Evolutionary conservation across 2,113 vertebrate genomes (phyloP).

Genomic region (Bostrychus sinensis): DNA sequence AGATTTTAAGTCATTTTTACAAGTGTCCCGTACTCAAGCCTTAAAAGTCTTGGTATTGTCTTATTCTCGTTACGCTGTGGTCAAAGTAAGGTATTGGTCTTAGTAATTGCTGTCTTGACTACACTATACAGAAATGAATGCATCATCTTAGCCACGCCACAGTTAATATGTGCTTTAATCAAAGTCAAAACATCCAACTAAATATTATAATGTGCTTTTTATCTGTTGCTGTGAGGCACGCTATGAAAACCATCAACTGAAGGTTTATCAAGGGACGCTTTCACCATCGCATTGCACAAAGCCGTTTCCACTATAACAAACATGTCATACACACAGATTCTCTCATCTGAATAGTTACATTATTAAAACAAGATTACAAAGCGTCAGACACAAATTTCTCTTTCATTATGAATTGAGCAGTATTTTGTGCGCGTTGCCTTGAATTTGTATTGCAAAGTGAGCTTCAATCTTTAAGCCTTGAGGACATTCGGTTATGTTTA

Average conservation of each 20-base stretch:
- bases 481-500: slow-evolving; percentile 38
- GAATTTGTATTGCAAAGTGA: slow-evolving; percentile 11
- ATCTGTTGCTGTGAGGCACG: background rate
- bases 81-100: too few species aligned
- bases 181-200: too few species aligned
- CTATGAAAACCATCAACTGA: background rate
- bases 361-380: background rate
- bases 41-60: too few species aligned
- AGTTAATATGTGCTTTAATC: too few species aligned
- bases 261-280: background rate
- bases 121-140: too few species aligned
- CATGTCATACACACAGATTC: background rate
- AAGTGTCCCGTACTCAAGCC: too few species aligned
- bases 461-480: slow-evolving; percentile 21
- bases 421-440: slow-evolving; percentile 5
- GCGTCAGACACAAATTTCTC: background rate
- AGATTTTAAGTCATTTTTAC: too few species aligned
- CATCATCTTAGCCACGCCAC: too few species aligned
- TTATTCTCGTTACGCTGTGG: too few species aligned
- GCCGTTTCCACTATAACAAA: background rate
- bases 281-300: background rate
- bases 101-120: too few species aligned
- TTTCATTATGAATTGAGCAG: background rate
- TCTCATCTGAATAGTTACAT: background rate
- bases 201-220: background rate